Base-by-base conservation (phyloP, 2,888 invertebrate genomes). In the Acrocera orbiculus region DNA sequence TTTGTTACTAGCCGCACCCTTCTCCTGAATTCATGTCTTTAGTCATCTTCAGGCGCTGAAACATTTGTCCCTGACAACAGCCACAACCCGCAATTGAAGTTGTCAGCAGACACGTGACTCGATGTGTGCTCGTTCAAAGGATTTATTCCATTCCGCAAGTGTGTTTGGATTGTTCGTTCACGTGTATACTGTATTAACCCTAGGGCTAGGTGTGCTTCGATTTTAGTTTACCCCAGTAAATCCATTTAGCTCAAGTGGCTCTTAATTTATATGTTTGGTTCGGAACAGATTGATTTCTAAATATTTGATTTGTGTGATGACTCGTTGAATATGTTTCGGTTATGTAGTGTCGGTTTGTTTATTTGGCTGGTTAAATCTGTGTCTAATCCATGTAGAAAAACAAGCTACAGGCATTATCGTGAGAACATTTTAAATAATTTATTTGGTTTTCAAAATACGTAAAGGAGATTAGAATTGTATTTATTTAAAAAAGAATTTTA, bases 51-150 rank as follows among this genome's bases (percentile, higher is more conserved):
- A 19, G 8, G n/a, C n/a, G n/a, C n/a, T n/a, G 5, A 34, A 35
- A 17, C 31, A 19, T 39, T 38, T 45, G 44, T 44, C 39, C 39
- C 38, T 40, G 42, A 42, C 41, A 44, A 39, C 41, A 38, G 41
- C 44, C 42, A 37, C 42, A 45, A 43, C 44, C 42, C 40, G 39
- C 45, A 45, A 45, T 45, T 45, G 45, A 40, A 43, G 37, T 44
- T 37, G 42, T 45, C 45, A 44, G 37, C 38, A 34, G 40, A 33
- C 45, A 45, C 43, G 44, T 38, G 44, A 40, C 45, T 36, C 27
- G 29, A 32, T 16, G 28, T 17, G 27, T 35, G 35, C 30, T 22
- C 16, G 11, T 28, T 27, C 26, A 31, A 30, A 35, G 35, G 37
- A 36, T 40, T 40, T 40, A 32, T 30, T 34, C 32, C 34, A 37